phyloP scores from a whole-genome alignment of 2,113 vertebrate species.

The Tor tambroides region DNA sequence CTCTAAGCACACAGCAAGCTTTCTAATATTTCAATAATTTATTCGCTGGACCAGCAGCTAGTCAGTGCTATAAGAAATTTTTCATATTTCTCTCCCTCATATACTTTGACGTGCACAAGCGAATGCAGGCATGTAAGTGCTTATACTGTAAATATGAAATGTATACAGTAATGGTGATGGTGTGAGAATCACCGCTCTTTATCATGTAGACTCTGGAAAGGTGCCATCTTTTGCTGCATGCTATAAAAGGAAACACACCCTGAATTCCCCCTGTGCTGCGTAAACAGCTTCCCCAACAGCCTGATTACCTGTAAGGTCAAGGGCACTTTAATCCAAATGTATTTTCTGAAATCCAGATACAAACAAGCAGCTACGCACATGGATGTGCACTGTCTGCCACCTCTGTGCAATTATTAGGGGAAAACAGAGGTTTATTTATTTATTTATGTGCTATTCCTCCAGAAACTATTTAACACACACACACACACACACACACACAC shows the following conservation, averaged over 20 bases:
- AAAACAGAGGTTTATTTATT: not conserved
- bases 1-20: slow-evolving; percentile 41
- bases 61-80: not conserved
- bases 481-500: too few species aligned
- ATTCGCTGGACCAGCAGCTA: slow-evolving; percentile 22
- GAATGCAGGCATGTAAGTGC: not conserved
- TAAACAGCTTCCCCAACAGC: slow-evolving; percentile 23
- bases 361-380: slow-evolving; percentile 14
- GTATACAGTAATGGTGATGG: not conserved
- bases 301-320: slow-evolving; percentile 32
- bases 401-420: not conserved
- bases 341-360: slow-evolving; percentile 21
- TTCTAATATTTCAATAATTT: slow-evolving; percentile 52
- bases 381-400: not conserved
- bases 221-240: slow-evolving; percentile 7
- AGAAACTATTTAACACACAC: too few species aligned
- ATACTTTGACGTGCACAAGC: not conserved
- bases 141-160: not conserved
- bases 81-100: not conserved
- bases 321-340: slow-evolving; percentile 20
- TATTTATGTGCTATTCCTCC: not conserved
- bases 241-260: not conserved
- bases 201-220: slow-evolving; percentile 24
- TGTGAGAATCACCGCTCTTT: not conserved
- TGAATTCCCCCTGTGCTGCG: not conserved